Percentiles rank a stretch among this genome's conserved stretches.
Evolutionary conservation across 2,113 vertebrate species (phyloP).

Genomic region (Galemys pyrenaicus): DNA sequence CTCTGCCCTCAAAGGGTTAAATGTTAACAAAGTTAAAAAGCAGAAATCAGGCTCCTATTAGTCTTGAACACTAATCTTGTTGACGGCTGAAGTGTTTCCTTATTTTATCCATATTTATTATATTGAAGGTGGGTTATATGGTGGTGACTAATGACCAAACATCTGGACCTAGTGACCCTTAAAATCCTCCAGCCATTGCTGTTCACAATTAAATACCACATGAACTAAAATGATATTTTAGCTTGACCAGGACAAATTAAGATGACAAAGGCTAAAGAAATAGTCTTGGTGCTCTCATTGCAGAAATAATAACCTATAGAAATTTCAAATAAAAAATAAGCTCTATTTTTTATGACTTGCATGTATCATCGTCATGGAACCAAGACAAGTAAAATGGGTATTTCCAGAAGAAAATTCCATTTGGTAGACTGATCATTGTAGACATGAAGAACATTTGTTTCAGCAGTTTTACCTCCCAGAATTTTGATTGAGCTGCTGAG

Average conservation of each 20-base stretch:
- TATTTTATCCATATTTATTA: constrained; percentile 89
- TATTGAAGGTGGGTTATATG: constrained; percentile 84
- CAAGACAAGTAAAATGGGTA: background rate
- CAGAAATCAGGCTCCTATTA: constrained; percentile 84
- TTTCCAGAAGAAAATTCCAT: constrained; percentile 30
- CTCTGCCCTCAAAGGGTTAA: constrained; percentile 73
- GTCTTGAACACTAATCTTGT: constrained; percentile 83
- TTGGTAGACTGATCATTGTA: background rate
- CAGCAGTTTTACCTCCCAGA: constrained; percentile 57
- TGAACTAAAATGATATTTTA: constrained; percentile 87
- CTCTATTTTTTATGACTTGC: background rate
- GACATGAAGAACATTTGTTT: constrained; percentile 27
- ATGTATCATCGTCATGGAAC: background rate
- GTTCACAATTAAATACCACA: constrained; percentile 86
- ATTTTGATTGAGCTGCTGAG: constrained; percentile 65
- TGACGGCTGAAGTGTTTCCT: constrained; percentile 83
- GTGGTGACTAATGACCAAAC: constrained; percentile 88
- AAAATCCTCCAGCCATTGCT: constrained; percentile 86
- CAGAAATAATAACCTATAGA: constrained; percentile 51
- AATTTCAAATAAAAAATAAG: constrained; percentile 24
- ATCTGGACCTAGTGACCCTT: constrained; percentile 88
- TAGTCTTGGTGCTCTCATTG: constrained; percentile 62
- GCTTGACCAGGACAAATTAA: constrained; percentile 85
- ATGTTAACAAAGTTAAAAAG: constrained; percentile 80
- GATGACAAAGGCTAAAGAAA: constrained; percentile 78